A percentile compares a stretch with the other conserved stretches of the same genome.
These are phyloP conservation scores for Amiota communis DNA, from an alignment of 2,888 invertebrate genomes.

Conservation along the genomic window DNA sequence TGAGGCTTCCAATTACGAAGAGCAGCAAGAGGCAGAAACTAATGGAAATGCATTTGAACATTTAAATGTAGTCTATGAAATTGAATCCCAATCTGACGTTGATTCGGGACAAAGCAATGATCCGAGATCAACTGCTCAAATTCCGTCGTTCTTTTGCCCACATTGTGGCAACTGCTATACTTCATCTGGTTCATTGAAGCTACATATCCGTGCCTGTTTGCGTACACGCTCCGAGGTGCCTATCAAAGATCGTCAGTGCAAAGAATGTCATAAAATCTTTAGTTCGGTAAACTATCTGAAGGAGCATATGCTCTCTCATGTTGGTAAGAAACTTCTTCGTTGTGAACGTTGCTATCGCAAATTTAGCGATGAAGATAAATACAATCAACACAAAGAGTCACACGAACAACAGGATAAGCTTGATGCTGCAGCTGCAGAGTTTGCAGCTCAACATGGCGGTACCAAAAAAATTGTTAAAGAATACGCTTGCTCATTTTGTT, in stretches of 20 bases:
- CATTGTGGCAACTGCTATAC: constrained; percentile 73
- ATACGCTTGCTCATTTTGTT: constrained; percentile 71
- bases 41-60: constrained; percentile 34
- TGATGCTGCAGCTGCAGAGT: constrained; percentile 66
- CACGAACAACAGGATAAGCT: constrained; percentile 70
- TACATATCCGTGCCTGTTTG: constrained; percentile 72
- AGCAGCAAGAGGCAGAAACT: constrained; percentile 13
- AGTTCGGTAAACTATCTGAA: constrained; percentile 72
- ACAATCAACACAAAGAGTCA: constrained; percentile 67
- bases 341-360: constrained; percentile 72
- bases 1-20: constrained; percentile 55
- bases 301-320: constrained; percentile 72
- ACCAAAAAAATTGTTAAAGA: constrained; percentile 72
- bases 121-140: constrained; percentile 41
- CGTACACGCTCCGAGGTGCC: constrained; percentile 69
- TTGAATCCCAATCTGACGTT: constrained; percentile 42
- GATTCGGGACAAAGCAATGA: constrained; percentile 32
- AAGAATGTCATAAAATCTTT: constrained; percentile 71
- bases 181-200: constrained; percentile 71
- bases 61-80: not conserved
- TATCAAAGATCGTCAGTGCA: constrained; percentile 69
- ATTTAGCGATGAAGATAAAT: constrained; percentile 70
- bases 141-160: constrained; percentile 71
- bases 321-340: constrained; percentile 70
- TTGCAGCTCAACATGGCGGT: constrained; percentile 64